Conservation (phyloP, 2,113 vertebrate species). For the Lucifuga dentata region DNA sequence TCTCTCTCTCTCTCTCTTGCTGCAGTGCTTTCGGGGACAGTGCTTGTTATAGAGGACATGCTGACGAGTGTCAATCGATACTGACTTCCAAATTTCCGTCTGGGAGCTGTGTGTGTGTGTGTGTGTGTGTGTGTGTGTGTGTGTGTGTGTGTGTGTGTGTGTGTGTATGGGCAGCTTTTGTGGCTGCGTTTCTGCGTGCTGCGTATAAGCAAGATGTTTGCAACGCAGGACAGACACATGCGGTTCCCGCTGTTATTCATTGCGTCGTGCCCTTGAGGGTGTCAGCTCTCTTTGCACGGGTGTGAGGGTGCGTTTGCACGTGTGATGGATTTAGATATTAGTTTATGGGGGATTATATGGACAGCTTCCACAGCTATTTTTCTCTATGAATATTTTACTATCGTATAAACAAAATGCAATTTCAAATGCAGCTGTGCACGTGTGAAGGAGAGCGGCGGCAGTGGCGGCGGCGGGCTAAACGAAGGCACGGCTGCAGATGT, state of each 20-base stretch:
- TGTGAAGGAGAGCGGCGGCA: conserved; percentile 36
- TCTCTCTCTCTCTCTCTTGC: conserved; percentile 41
- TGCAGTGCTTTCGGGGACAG: conserved; percentile 76
- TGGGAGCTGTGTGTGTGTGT: conserved; percentile 34
- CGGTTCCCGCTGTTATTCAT: conserved; percentile 54
- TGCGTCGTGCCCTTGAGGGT: conserved; percentile 68
- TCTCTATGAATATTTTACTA: conserved; percentile 74
- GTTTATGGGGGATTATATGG: conserved; percentile 72
- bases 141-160: conserved; percentile 4
- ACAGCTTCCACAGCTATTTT: conserved; percentile 62
- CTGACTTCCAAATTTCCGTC: conserved; percentile 58
- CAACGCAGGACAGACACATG: conserved; percentile 49
- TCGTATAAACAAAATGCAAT: conserved; percentile 64
- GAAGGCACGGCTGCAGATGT: conserved; percentile 9
- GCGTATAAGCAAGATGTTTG: conserved; percentile 48
- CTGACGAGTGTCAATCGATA: conserved; percentile 80
- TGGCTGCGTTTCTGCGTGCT: too few relatives aligned
- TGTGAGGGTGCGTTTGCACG: not conserved
- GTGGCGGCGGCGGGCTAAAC: too few relatives aligned
- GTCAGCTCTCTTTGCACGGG: conserved; percentile 34
- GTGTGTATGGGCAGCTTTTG: conserved; percentile 18
- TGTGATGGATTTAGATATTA: conserved; percentile 71
- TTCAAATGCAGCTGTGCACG: conserved; percentile 50
- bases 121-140: conserved; percentile 20
- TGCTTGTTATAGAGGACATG: conserved; percentile 79